Evolutionary conservation across 2,113 vertebrate genomes (phyloP).

Genomic region (Oryzias melastigma): DNA sequence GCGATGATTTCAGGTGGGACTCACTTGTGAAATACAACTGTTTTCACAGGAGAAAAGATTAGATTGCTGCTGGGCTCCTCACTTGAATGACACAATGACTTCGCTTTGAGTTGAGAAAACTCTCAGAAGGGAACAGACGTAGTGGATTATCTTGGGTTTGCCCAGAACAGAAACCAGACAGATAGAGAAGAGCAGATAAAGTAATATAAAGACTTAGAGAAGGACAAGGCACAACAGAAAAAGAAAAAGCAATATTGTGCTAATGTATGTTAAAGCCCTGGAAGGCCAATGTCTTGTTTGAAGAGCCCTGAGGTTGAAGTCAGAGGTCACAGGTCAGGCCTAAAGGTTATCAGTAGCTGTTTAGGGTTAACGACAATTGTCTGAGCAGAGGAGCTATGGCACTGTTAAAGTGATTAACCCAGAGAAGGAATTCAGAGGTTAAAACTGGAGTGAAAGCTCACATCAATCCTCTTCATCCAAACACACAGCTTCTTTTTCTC

Average conservation of each 20-base stretch:
- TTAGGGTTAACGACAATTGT: conserved; percentile 54
- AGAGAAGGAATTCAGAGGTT: conserved; percentile 43
- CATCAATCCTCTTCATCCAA: conserved; percentile 2
- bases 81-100: conserved; percentile 22
- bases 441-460: conserved; percentile 23
- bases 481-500: background rate
- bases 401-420: conserved; percentile 41
- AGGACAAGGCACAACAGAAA: conserved; percentile 36
- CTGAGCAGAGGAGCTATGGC: conserved; percentile 34
- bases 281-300: conserved; percentile 65
- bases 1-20: background rate
- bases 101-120: conserved; percentile 52
- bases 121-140: conserved; percentile 45
- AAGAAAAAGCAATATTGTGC: conserved; percentile 37
- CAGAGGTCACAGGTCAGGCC: conserved; percentile 58
- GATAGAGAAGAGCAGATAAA: conserved; percentile 16
- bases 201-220: conserved; percentile 2
- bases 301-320: conserved; percentile 55
- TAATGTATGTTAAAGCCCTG: conserved; percentile 47
- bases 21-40: background rate
- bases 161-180: conserved; percentile 41
- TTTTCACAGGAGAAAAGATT: conserved; percentile 32
- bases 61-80: conserved; percentile 27
- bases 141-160: conserved; percentile 44
- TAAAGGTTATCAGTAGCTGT: conserved; percentile 62